A percentile compares a stretch with the other conserved stretches of the same genome.
Evolutionary conservation across 2,888 invertebrate species (phyloP).

Genomic region (Baronia brevicornis): DNA sequence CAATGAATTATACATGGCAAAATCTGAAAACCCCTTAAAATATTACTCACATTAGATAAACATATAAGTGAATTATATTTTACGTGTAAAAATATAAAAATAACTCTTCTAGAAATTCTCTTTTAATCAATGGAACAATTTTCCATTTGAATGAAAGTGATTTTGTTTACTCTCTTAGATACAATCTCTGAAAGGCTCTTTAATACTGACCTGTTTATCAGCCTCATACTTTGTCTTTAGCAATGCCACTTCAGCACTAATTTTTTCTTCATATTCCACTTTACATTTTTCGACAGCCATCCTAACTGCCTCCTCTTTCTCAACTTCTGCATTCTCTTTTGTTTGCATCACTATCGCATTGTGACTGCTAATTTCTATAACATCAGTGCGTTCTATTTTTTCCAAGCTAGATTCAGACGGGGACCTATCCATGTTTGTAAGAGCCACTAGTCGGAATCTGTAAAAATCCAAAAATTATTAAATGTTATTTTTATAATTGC

Average conservation of each 20-base stretch:
- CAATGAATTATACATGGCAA: too few species aligned
- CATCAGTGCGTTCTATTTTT: slow-evolving; percentile 81
- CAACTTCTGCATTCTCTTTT: slow-evolving; percentile 79
- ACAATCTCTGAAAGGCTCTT: neutral
- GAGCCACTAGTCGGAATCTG: slow-evolving; percentile 83
- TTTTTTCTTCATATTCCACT: slow-evolving; percentile 74
- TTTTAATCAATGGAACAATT: too few species aligned
- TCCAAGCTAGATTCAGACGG: slow-evolving; percentile 87
- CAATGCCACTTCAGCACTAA: slow-evolving; percentile 35
- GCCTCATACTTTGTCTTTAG: slow-evolving; percentile 64
- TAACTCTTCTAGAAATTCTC: too few species aligned
- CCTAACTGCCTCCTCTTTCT: slow-evolving; percentile 72
- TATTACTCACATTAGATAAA: too few species aligned
- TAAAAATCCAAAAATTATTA: slow-evolving; percentile 3
- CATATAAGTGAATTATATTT: too few species aligned
- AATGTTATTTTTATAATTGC: neutral
- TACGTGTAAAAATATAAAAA: too few species aligned
- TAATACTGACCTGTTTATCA: slow-evolving; percentile 64
- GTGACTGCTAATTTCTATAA: slow-evolving; percentile 78
- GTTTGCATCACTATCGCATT: slow-evolving; percentile 81
- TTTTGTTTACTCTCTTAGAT: neutral
- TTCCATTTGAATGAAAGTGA: too few species aligned
- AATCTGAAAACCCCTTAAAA: too few species aligned
- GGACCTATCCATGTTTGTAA: slow-evolving; percentile 83
- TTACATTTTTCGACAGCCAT: slow-evolving; percentile 73